phyloP scores from a whole-genome alignment of 2,113 vertebrate species.

The Brevimyrus niger region DNA sequence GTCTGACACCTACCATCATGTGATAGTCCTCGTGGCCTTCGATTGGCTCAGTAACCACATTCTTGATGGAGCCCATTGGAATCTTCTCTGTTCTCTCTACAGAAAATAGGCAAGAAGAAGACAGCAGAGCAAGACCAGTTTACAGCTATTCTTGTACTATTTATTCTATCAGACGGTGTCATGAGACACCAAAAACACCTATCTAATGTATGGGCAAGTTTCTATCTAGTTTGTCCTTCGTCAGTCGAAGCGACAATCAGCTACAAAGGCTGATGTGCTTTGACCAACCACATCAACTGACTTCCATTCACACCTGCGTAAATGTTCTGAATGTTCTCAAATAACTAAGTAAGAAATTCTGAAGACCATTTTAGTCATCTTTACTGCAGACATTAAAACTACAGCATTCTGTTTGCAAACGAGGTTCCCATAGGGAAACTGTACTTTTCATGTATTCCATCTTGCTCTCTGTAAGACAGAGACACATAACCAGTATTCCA shows the following conservation, averaged over 20 bases:
- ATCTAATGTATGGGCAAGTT: not conserved
- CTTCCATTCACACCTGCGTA: not conserved
- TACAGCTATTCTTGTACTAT: not conserved
- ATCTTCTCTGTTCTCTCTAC: constrained; percentile 97
- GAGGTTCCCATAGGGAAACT: not conserved
- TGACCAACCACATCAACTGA: not conserved
- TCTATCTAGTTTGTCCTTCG: not conserved
- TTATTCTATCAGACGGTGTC: not conserved
- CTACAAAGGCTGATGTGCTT: not conserved
- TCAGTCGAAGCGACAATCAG: not conserved
- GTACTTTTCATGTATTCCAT: not conserved
- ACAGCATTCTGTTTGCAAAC: not conserved
- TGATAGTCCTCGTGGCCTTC: constrained; percentile 96
- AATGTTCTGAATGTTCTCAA: not conserved
- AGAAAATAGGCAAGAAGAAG: not conserved
- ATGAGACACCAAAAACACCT: not conserved
- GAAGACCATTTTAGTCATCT: not conserved
- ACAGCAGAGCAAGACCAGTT: not conserved
- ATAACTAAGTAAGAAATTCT: not conserved
- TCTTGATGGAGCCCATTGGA: constrained; percentile 99
- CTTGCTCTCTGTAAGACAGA: not conserved
- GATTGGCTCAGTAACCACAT: constrained; percentile 94
- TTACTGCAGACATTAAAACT: not conserved
- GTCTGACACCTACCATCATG: constrained; percentile 87
- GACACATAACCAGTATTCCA: not conserved